Conservation (phyloP, 2,113 vertebrate genomes). For the Pionites leucogaster region DNA sequence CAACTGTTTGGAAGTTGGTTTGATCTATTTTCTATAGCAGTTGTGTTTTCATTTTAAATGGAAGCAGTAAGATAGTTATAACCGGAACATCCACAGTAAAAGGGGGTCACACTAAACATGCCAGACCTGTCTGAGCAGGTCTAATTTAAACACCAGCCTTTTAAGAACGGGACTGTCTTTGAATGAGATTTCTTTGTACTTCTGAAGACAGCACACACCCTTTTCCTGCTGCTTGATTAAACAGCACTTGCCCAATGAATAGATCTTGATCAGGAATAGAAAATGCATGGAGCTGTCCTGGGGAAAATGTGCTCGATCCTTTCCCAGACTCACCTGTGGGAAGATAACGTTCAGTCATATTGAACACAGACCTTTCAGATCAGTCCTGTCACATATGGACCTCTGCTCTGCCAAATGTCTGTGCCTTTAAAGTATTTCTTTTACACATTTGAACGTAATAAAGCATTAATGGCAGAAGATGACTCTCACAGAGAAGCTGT, state of each 20-base stretch:
- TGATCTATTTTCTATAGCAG: conserved; percentile 2
- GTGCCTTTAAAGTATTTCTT: neutral
- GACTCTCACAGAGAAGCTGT: neutral
- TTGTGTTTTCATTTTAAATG: conserved; percentile 61
- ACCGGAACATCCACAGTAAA: conserved; percentile 60
- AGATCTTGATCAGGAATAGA: conserved; percentile 54
- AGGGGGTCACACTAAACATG: conserved; percentile 62
- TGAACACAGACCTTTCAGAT: neutral
- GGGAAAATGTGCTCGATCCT: conserved; percentile 47
- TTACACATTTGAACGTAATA: neutral
- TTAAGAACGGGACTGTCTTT: conserved; percentile 59
- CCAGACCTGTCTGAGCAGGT: conserved; percentile 72
- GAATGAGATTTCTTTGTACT: conserved; percentile 68
- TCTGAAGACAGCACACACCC: conserved; percentile 68
- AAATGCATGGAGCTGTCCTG: conserved; percentile 43
- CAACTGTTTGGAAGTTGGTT: neutral
- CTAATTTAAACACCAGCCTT: conserved; percentile 58
- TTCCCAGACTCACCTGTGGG: conserved; percentile 66
- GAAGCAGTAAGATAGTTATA: conserved; percentile 58
- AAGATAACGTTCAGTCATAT: neutral
- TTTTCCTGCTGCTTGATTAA: conserved; percentile 70
- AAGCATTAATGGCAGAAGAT: neutral
- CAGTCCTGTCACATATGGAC: neutral
- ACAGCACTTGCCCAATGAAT: conserved; percentile 69
- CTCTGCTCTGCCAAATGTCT: neutral